Evolutionary conservation across 2,797 vertebrate genomes (phyloP), one percentile per base, ranked within the genome.

Genomic region (Poeciliopsis presidionis): DNA sequence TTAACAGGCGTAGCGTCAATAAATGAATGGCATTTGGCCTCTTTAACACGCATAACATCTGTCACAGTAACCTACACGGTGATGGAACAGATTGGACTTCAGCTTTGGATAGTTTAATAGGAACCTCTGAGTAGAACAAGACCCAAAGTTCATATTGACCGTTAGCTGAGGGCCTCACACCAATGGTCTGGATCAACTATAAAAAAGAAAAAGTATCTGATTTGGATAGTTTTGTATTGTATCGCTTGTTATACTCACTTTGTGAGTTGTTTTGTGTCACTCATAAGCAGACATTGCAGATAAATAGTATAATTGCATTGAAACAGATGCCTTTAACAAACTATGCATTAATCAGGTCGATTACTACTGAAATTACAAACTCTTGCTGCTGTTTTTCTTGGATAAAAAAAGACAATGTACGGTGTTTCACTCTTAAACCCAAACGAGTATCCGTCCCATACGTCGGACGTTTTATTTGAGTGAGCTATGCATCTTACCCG

Each of bases 401-500:
- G 6, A 14, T 30, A 25, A 14, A 30, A 7, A 59, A 59, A 39
- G 33, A 16, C 7, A 2, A 43, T 47, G 41, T 0, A 1, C 16
- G 55, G 7, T 3, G 61, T 41, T 71, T 20, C 30, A 75, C 67
- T 73, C 11, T 70, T 11, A 71, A 73, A 71, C 73, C 30, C 20
- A 49, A 73, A 45, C 65, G 5, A 77, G 39, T 2, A 0, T 57
- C 39, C 20, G 39, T 74, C 33, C 63, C n/a, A 28, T 16, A 59
- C 1, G 28, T 59, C 28, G 13, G 57, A 7, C 57, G 0, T 59
- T 30, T 59, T 59, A 28, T 59, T 30, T 14, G 41, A 41, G 61
- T 11, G 6, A 59, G 30, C 43, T 8, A 45, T 61, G 14, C 30
- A 1, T 61, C 72, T 78, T 73, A 55, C 81, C 83, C 77, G 28